These are phyloP conservation scores for Drosophila neotestacea DNA, from an alignment of 2,888 invertebrate species.

Conservation along the genomic window DNA sequence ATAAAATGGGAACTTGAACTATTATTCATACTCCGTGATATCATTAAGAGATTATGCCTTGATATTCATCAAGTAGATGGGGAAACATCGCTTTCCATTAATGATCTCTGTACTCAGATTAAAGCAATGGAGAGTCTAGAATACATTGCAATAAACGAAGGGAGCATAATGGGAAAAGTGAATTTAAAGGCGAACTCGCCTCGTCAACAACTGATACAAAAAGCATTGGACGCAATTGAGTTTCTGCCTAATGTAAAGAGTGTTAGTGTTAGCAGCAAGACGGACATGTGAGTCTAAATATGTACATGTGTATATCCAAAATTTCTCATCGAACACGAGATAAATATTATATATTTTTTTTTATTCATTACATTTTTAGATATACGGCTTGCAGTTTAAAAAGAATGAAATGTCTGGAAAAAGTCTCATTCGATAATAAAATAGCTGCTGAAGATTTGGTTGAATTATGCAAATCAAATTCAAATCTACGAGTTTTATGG, in stretches of 20 bases:
- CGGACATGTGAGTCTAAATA: conserved; percentile 16
- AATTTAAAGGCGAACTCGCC: neutral
- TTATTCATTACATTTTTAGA: conserved; percentile 5
- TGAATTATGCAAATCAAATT: conserved; percentile 33
- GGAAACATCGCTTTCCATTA: neutral
- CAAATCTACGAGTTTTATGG: conserved; percentile 32
- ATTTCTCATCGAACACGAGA: neutral
- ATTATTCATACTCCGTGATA: conserved; percentile 20
- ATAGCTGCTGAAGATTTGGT: conserved; percentile 26
- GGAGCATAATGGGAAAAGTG: conserved; percentile 1
- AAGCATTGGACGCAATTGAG: conserved; percentile 16
- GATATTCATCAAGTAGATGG: conserved; percentile 11
- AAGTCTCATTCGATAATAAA: conserved; percentile 18
- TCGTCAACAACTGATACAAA: conserved; percentile 5
- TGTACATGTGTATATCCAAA: too few relatives aligned
- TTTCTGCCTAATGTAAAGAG: conserved; percentile 20
- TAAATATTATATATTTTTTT: neutral
- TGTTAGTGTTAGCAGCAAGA: conserved; percentile 19
- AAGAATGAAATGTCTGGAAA: conserved; percentile 15
- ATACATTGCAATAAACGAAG: conserved; percentile 27
- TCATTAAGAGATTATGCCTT: conserved; percentile 20
- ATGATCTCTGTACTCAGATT: conserved; percentile 19
- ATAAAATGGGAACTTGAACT: conserved; percentile 21
- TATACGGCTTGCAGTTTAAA: conserved; percentile 13
- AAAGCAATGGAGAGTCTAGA: conserved; percentile 31